phyloP scores from a whole-genome alignment of 2,797 vertebrate species.

The Pelodytes ibericus region DNA sequence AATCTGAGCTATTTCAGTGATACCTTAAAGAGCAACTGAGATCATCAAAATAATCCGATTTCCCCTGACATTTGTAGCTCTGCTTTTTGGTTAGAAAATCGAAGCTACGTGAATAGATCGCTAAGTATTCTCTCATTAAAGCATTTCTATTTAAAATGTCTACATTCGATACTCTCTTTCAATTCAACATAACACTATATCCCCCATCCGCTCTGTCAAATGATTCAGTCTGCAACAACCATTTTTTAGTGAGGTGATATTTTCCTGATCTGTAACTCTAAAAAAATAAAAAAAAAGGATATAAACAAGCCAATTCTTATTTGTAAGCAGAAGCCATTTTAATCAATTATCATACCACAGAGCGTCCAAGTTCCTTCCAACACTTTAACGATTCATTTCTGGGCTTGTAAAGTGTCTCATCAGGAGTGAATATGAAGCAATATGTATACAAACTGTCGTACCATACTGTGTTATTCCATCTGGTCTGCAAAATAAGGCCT shows the following conservation, averaged over 20 bases:
- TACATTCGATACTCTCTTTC: no score
- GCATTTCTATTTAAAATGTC: no score
- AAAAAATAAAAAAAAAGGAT: no score
- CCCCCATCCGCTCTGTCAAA: no score
- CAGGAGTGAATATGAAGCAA: conserved; percentile 11
- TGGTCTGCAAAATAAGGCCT: conserved; percentile 8
- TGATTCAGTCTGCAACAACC: background rate
- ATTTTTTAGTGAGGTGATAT: background rate
- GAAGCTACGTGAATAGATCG: no score
- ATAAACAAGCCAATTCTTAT: conserved; percentile 24
- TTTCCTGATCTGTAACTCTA: conserved; percentile 22
- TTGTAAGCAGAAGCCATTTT: conserved; percentile 25
- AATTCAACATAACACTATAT: no score
- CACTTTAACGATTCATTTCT: conserved; percentile 37
- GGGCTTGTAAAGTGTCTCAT: conserved; percentile 37
- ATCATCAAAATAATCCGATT: no score
- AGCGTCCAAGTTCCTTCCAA: conserved; percentile 25
- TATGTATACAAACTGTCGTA: conserved; percentile 28
- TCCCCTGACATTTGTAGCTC: no score
- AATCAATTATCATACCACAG: conserved; percentile 42
- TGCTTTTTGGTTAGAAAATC: no score
- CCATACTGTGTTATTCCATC: conserved; percentile 25
- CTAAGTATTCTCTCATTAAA: background rate
- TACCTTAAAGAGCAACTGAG: no score
- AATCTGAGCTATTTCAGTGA: no score